phyloP scores from a whole-genome alignment of 2,888 invertebrate species.

The Calameuta pallipes region DNA sequence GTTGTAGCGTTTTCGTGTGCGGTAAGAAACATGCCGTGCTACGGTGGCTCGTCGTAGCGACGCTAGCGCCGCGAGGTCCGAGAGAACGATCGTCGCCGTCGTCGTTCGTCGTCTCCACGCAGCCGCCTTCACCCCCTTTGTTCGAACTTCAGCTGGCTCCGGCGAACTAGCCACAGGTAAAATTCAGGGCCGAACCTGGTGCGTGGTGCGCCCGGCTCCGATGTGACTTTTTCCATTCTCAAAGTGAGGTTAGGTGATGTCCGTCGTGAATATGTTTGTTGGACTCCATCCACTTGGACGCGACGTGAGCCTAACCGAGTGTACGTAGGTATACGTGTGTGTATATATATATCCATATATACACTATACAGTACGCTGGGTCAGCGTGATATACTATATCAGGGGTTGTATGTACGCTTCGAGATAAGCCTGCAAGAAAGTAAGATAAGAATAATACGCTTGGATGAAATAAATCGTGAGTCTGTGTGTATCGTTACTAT shows the following conservation, averaged over 20 bases:
- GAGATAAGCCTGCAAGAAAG: neutral
- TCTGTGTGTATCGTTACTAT: neutral
- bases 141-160: constrained; percentile 2
- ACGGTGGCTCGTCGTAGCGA: neutral
- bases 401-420: neutral
- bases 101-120: neutral
- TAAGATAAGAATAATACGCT: neutral
- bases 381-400: neutral
- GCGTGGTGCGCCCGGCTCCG: neutral
- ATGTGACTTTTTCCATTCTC: neutral
- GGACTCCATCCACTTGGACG: neutral
- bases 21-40: neutral
- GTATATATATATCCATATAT: neutral
- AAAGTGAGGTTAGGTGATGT: neutral
- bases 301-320: neutral
- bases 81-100: neutral
- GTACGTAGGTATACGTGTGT: neutral
- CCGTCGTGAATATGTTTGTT: neutral
- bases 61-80: neutral
- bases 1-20: neutral
- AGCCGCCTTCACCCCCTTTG: constrained; percentile 5
- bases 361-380: neutral
- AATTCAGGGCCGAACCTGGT: constrained; percentile 14
- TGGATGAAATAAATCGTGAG: neutral
- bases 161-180: constrained; percentile 18